Conservation (phyloP, 2,888 invertebrate species). For the Cryptocephalus primarius region DNA sequence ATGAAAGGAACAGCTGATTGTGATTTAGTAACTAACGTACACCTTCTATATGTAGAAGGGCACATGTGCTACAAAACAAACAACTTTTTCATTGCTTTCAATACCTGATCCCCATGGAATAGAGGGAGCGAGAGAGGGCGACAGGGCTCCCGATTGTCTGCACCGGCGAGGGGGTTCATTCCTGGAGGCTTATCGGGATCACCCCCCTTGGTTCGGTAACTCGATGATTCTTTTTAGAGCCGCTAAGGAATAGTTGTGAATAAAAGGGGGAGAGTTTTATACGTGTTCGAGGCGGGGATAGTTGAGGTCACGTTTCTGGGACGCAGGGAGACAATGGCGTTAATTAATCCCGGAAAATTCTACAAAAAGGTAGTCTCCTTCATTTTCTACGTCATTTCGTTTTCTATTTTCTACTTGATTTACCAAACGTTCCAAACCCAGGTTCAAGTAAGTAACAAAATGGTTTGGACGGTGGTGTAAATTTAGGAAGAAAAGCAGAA, state of each 20-base stretch:
- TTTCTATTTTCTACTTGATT: too few relatives aligned
- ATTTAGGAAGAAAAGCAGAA: too few relatives aligned
- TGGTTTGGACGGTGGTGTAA: too few relatives aligned
- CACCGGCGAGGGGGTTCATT: constrained; percentile 1
- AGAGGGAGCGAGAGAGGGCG: neutral
- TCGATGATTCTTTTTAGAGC: constrained; percentile 2
- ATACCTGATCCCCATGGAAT: constrained; percentile 22
- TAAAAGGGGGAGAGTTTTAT: neutral
- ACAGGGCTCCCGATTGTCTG: constrained; percentile 3
- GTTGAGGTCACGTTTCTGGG: too few relatives aligned
- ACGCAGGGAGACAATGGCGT: too few relatives aligned
- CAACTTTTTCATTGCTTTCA: constrained; percentile 25
- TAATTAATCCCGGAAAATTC: too few relatives aligned
- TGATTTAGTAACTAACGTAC: constrained; percentile 20
- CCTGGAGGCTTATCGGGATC: constrained; percentile 2
- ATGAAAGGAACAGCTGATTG: constrained; percentile 25
- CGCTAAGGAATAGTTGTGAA: neutral
- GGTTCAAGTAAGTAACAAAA: too few relatives aligned
- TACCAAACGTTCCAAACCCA: too few relatives aligned
- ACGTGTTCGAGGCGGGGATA: too few relatives aligned
- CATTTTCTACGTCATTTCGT: too few relatives aligned
- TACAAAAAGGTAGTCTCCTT: too few relatives aligned
- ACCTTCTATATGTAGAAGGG: constrained; percentile 16
- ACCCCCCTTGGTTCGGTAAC: constrained; percentile 3
- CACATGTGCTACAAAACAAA: constrained; percentile 27